Base-by-base conservation (phyloP, 2,888 invertebrate genomes). In the Lathronympha strigana region DNA sequence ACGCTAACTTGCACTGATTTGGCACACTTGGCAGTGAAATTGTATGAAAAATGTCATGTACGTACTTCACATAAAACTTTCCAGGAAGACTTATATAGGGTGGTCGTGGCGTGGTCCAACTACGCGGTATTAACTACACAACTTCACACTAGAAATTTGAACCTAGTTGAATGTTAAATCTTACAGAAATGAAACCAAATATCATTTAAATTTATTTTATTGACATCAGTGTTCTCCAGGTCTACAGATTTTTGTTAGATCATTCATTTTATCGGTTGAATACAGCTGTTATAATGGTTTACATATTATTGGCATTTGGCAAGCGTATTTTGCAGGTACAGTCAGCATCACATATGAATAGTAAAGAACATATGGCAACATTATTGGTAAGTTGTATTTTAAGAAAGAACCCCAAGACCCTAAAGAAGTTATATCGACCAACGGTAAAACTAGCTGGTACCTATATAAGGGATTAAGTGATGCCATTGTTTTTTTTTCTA, bases 141-240 rank as follows among this genome's bases (percentile, higher is more conserved):
- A 33, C 11, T 33, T n/a, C n/a, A n/a, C n/a, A n/a, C n/a, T n/a
- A n/a, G n/a, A n/a, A n/a, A n/a, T n/a, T n/a, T n/a, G n/a, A n/a
- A n/a, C 33, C 33, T 33, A 9, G 33, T 8, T 8, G 9, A 33
- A 38, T 38, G n/a, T 13, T 1, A 11, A 21, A 11, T 9, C 11
- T 9, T 19, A 19, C 17, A 19, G 11, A 19, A 54, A 36, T 47
- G 19, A 62, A 62, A 62, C 47, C 47, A 25, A 13, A 25, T 9
- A 3, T 15, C 0, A 23, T 33, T 21, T 50, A 11, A 33, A 51
- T n/a, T 57, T 9, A 38, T 60, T 64, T 64, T 64, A 64, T 60
- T 64, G 58, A 53, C 33, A 58, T 60, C 33, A 19, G 33, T 53
- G 36, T 58, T 25, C 13, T 53, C 51, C 19, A 15, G 25, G 50